These are phyloP conservation scores for Sprattus sprattus DNA, from an alignment of 2,113 vertebrate species.

Conservation along the genomic window DNA sequence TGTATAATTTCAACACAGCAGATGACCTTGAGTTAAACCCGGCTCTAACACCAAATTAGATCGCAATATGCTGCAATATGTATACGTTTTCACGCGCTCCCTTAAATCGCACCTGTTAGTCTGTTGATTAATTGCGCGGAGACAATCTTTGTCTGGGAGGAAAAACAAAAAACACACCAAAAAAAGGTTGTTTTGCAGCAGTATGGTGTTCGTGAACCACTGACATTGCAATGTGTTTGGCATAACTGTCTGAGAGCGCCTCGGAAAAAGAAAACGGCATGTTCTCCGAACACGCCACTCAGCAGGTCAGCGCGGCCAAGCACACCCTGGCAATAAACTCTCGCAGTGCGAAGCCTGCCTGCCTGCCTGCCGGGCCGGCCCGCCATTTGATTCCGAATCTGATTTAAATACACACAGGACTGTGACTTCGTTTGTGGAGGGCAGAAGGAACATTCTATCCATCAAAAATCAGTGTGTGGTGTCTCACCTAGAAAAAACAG, in stretches of 20 bases:
- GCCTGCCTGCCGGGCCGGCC: neutral
- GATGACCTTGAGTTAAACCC: constrained; percentile 41
- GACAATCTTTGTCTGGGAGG: neutral
- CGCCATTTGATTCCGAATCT: constrained; percentile 37
- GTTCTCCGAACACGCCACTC: constrained; percentile 18
- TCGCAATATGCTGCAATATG: constrained; percentile 18
- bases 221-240: neutral
- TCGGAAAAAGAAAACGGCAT: neutral
- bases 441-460: constrained; percentile 36
- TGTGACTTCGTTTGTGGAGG: constrained; percentile 37
- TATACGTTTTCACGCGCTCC: constrained; percentile 21
- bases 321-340: constrained; percentile 41
- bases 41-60: constrained; percentile 39
- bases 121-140: constrained; percentile 1
- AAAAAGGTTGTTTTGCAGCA: neutral
- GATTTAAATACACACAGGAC: constrained; percentile 46
- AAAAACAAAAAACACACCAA: neutral
- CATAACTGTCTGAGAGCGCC: neutral
- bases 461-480: constrained; percentile 22
- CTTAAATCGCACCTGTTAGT: neutral
- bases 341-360: neutral
- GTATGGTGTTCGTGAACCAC: neutral
- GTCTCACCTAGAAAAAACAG: constrained; percentile 38
- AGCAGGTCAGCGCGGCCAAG: constrained; percentile 22
- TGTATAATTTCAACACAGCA: constrained; percentile 33